These are phyloP conservation scores for Drosophila buzzatii DNA, from an alignment of 2,888 invertebrate species.

Conservation along the genomic window DNA sequence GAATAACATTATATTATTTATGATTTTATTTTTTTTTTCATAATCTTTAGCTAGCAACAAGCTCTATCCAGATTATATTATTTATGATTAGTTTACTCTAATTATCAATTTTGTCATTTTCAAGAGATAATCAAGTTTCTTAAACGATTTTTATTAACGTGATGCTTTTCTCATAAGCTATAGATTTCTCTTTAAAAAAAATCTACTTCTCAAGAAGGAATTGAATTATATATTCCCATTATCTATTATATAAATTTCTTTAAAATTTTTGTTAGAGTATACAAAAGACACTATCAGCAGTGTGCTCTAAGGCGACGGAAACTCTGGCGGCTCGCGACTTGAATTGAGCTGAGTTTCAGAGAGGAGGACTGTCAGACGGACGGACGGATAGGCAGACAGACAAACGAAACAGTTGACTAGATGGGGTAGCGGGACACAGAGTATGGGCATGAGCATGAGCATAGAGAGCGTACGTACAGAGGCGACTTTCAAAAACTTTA, in stretches of 20 bases:
- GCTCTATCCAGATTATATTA: too few relatives aligned
- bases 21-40: too few relatives aligned
- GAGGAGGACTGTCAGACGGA: conserved; percentile 13
- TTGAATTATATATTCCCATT: background rate
- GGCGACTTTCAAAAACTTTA: conserved; percentile 64
- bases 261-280: conserved; percentile 26
- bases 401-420: conserved; percentile 16
- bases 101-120: too few relatives aligned
- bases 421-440: conserved; percentile 2
- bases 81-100: too few relatives aligned
- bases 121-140: too few relatives aligned
- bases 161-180: background rate
- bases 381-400: background rate
- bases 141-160: too few relatives aligned
- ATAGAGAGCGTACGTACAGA: conserved; percentile 19
- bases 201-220: background rate
- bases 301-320: conserved; percentile 21
- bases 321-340: conserved; percentile 31
- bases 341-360: conserved; percentile 38
- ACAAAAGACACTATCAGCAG: conserved; percentile 2
- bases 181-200: background rate
- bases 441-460: conserved; percentile 1
- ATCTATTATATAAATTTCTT: background rate
- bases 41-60: too few relatives aligned
- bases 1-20: too few relatives aligned